Conservation (phyloP, 2,113 vertebrate genomes). For the Cacatua alba region DNA sequence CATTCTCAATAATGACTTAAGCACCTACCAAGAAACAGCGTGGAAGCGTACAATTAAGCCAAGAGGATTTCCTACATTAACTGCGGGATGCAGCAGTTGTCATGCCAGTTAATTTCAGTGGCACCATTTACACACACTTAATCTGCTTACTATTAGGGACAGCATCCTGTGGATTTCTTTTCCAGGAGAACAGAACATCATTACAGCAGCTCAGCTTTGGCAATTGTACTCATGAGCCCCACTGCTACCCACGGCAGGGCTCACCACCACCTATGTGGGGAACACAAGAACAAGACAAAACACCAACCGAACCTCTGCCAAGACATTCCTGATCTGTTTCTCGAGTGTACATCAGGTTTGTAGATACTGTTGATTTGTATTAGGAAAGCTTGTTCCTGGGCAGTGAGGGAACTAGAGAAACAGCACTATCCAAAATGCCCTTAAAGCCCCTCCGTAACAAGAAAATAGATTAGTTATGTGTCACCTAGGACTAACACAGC, state of each 20-base stretch:
- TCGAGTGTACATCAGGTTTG: neutral
- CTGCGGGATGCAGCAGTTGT: neutral
- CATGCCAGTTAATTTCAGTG: conserved; percentile 15
- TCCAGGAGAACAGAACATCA: neutral
- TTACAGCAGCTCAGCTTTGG: neutral
- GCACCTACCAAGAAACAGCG: neutral
- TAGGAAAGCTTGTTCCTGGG: neutral
- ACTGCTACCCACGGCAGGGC: neutral
- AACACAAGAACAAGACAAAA: neutral
- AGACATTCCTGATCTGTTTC: neutral
- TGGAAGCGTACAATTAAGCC: conserved; percentile 5
- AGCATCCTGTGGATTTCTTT: conserved; percentile 2
- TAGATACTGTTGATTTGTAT: neutral
- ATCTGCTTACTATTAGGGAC: conserved; percentile 4
- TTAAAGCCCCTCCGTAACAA: accelerated
- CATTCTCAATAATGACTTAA: conserved; percentile 30
- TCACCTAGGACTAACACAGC: neutral
- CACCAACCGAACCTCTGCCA: neutral
- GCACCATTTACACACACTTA: conserved; percentile 30
- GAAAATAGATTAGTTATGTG: neutral
- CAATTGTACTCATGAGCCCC: neutral
- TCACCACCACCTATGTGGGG: neutral
- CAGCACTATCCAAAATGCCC: neutral
- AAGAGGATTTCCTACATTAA: conserved; percentile 31
- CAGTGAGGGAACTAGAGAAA: neutral